Base-by-base conservation (phyloP, 2,113 vertebrate species). In the Tachycineta bicolor region DNA sequence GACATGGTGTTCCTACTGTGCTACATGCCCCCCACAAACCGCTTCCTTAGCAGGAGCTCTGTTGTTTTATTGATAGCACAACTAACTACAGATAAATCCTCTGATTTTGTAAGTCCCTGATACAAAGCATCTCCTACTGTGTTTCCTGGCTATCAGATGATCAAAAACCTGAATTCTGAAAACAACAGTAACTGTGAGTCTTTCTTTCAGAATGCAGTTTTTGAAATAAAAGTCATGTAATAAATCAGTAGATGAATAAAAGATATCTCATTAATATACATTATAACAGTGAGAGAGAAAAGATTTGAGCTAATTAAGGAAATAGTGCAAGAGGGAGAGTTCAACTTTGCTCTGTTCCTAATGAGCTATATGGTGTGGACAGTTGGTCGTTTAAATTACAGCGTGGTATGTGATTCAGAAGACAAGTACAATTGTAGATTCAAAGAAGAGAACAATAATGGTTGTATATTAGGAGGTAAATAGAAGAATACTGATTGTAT, bases 1-100 rank as follows among this genome's bases (percentile, higher is more conserved):
- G 44, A 86, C 79, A 52, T 22, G 23, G 85, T 86, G 44, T 60
- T 94, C 92, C 92, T 81, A 81, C 93, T 96, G 93, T 90, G 94
- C 71, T 90, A 92, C 83, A 78, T 84, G 79, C 79, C 93, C 76
- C 71, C 82, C 67, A 23, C 80, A 94, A 95, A 93, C 93, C 71
- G 90, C 88, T 90, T 93, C 68, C 93, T 80, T 96, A 95, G 95
- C 94, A 94, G 92, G 85, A 92, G 83, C 68, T 93, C 71, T 86
- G 75, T 77, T 96, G 79, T 94, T 96, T 96, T 96, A 95, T 94
- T 96, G 93, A 95, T 90, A 86, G 76, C 76, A 71, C 93, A 90
- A 56, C 83, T 83, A 93, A 78, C 79, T 83, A 89, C 47, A 95
- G 52, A 95, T 62, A 95, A 94, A 93, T 88, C 68, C 83, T 94